These are phyloP conservation scores for Leptinotarsa undecemlineata DNA, from an alignment of 1,140 invertebrate species.

Conservation along the genomic window DNA sequence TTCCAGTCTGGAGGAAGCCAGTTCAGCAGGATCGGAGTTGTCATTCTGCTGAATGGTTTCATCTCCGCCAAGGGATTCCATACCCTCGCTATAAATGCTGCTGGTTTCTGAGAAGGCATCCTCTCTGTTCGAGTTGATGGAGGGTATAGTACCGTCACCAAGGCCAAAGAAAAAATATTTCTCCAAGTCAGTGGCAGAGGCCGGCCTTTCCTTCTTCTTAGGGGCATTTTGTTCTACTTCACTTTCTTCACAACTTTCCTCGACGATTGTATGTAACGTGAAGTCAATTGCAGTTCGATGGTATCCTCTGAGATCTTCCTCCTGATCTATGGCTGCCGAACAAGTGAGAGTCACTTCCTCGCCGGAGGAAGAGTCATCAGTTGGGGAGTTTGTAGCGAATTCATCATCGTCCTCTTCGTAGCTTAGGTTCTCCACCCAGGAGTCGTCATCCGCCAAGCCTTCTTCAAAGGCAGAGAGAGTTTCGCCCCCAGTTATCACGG, in stretches of 20 bases:
- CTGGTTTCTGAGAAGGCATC: slow-evolving; percentile 86
- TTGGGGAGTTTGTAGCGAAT: slow-evolving; percentile 60
- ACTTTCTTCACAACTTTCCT: slow-evolving; percentile 92
- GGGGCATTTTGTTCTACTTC: slow-evolving; percentile 70
- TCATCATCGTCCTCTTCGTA: slow-evolving; percentile 74
- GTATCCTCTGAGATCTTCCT: slow-evolving; percentile 80
- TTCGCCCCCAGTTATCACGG: slow-evolving; percentile 66
- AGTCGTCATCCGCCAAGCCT: slow-evolving; percentile 82
- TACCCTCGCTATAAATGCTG: slow-evolving; percentile 81
- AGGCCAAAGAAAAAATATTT: slow-evolving; percentile 90
- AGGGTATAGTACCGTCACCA: slow-evolving; percentile 66
- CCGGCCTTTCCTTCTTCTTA: slow-evolving; percentile 63
- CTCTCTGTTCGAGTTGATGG: slow-evolving; percentile 59
- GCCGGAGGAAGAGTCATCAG: slow-evolving; percentile 63
- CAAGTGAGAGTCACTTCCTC: slow-evolving; percentile 60
- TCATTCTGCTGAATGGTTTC: slow-evolving; percentile 57
- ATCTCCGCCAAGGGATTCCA: slow-evolving; percentile 68
- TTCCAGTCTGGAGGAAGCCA: slow-evolving; percentile 82
- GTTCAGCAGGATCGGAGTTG: slow-evolving; percentile 67
- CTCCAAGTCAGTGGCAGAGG: slow-evolving; percentile 81
- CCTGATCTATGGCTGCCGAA: slow-evolving; percentile 65
- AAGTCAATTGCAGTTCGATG: slow-evolving; percentile 82
- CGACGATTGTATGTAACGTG: slow-evolving; percentile 89
- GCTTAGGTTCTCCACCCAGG: slow-evolving; percentile 83
- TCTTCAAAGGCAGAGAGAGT: slow-evolving; percentile 75